Conservation (phyloP, 1,140 invertebrate species). For the Theocolax elegans region DNA sequence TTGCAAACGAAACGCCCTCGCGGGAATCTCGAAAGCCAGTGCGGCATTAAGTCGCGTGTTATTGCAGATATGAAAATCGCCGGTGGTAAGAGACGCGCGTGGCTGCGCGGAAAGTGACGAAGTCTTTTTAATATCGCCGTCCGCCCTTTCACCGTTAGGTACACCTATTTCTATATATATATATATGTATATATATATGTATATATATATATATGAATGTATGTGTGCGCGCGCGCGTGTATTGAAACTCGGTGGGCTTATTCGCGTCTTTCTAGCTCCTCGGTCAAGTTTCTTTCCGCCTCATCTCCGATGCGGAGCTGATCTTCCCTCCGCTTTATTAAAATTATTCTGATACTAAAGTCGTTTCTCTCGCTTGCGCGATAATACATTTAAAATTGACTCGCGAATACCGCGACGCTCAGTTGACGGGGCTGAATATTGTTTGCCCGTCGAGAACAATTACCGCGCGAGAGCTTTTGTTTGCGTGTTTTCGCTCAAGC, state of each 20-base stretch:
- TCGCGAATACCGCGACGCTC: no score
- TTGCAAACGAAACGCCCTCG: conserved; percentile 24
- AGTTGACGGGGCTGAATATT: no score
- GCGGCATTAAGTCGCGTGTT: conserved; percentile 43
- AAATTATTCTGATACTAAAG: conserved; percentile 55
- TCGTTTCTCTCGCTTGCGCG: no score
- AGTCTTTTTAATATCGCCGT: conserved; percentile 53
- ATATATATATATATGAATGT: no score
- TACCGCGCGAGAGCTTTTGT: no score
- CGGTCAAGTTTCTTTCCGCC: conserved; percentile 14
- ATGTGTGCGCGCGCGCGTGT: background rate
- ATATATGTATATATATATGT: no score
- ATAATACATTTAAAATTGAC: no score
- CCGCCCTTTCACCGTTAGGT: no score
- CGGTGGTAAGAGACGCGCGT: conserved; percentile 12
- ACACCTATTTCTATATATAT: no score
- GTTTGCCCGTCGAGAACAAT: no score
- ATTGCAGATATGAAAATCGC: conserved; percentile 46
- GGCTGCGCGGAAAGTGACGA: conserved; percentile 33
- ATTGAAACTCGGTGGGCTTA: conserved; percentile 4
- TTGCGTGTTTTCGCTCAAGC: no score
- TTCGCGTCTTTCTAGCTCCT: background rate
- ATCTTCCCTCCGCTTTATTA: conserved; percentile 50
- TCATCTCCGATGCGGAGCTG: conserved; percentile 5
- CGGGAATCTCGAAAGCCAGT: background rate